Evolutionary conservation across 2,113 vertebrate genomes (phyloP), one percentile per base, ranked within the genome.

Genomic region (Columba livia): DNA sequence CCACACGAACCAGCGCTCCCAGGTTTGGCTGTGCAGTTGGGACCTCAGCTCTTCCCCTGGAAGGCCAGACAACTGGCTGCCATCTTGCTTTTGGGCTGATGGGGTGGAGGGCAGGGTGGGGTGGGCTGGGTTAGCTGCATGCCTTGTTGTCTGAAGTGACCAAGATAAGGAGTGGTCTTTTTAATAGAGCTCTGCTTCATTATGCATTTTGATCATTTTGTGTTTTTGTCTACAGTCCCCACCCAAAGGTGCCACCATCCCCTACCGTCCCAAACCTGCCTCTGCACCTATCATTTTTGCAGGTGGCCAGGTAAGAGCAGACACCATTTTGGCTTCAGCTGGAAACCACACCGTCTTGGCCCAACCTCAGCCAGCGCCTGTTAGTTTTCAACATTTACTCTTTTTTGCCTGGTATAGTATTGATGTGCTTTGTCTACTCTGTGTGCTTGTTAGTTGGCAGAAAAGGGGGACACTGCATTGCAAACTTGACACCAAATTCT

Each of bases 181-280:
- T 82, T 50, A 64, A 51, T 78, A 50, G 0, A 89, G 25, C 25
- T 77, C 54, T 96, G 29, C 66, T 92, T 94, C 16, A 0, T 94
- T 96, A 74, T 86, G 57, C 75, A 95, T 94, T 90, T 91, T 96
- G 74, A 92, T 79, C 8, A 1, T 38, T 96, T 81, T 97, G 72
- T 97, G 69, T 97, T 97, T 96, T 95, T 96, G 67, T 97, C 80
- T 97, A 78, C 93, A 99, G 99, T 99, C 99, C 96, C 99, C 99
- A 91, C 99, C 99, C 73, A 99, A 99, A 98, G 99, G 98, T 98
- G 98, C 99, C 75, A 99, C 99, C 79, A 99, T 99, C 96, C 99
- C 99, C 85, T 99, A 99, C 95, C 98, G 98, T 85, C 99, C 99
- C 93, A 99, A 99, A 97, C 97, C 97, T 92, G 97, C 99, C 84